A percentile compares a stretch with the other conserved stretches of the same genome.
These are phyloP conservation scores for Plebejus anna DNA, from an alignment of 2,888 invertebrate genomes.

Conservation along the genomic window DNA sequence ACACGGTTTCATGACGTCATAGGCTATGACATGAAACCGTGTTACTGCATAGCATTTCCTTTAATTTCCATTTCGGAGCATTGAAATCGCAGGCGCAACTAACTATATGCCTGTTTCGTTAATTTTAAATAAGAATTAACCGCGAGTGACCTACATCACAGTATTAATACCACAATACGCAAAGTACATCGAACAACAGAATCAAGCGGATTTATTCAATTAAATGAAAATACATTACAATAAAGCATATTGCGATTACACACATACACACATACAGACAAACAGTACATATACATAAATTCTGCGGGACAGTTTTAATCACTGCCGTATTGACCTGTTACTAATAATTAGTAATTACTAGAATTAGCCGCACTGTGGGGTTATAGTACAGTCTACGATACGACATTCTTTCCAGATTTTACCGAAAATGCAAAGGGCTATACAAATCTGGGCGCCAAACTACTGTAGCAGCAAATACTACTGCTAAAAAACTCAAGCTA, in stretches of 20 bases:
- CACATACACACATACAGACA: background rate
- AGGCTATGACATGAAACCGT: too few species aligned
- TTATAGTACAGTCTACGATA: background rate
- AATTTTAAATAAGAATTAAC: too few species aligned
- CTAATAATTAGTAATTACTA: background rate
- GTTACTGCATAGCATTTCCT: too few species aligned
- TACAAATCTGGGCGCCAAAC: background rate
- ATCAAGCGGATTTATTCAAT: background rate
- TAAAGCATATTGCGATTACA: background rate
- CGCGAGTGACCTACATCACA: too few species aligned
- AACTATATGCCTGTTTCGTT: too few species aligned
- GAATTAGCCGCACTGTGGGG: background rate
- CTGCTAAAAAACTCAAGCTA: too few species aligned
- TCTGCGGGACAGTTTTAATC: background rate
- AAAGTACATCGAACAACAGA: background rate
- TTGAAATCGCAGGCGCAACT: too few species aligned
- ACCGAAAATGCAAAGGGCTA: background rate
- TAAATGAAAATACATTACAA: conserved; percentile 3
- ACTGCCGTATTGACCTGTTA: background rate
- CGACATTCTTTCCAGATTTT: background rate
- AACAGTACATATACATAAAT: background rate
- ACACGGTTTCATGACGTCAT: too few species aligned
- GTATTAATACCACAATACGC: background rate
- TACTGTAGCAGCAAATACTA: too few species aligned
- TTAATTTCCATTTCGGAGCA: too few species aligned